Evolutionary conservation across 2,888 invertebrate genomes (phyloP), one percentile per base, ranked within the genome.

Genomic region (Galerucella pusilla): DNA sequence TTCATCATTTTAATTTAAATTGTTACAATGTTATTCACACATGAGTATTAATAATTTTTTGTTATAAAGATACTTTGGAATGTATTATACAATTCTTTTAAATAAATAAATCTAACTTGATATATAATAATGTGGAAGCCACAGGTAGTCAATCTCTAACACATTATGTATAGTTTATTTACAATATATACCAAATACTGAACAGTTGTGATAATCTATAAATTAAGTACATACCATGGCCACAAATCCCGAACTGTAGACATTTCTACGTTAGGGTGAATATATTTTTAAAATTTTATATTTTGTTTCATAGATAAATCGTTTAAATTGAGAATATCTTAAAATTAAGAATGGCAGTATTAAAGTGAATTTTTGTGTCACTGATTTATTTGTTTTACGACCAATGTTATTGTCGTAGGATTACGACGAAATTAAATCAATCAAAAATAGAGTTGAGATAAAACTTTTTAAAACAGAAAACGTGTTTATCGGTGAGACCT

Each of bases 41-140:
- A 84, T 85, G 86, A 86, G 86, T 86, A 86, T 85, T 85, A 84
- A 83, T 79, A 79, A 81, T 78, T 79, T 83, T 80, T 82, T 80
- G 79, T 83, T 81, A 81, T 83, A 83, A 80, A 81, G 80, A 82
- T 79, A 80, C 83, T 82, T 84, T 84, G 85, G 85, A 86, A 84
- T 83, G 83, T 83, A 82, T 81, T 79, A 80, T 81, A 83, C 78
- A 81, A 75, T 79, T 76, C 20, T 70, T 78, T 84, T 83, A 73
- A 85, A 85, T 85, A 83, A 82, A 82, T 82, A 82, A 81, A 81
- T 78, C 80, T 80, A 80, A 79, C 76, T 79, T 77, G 80, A 80
- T 83, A 78, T 76, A 69, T 79, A 77, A 78, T 77, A 80, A 79
- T 80, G 80, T 82, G 82, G 82, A 82, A 82, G 82, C 82, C 82